phyloP scores from a whole-genome alignment of 92 coral and sea anemone species.

The Epizoanthus fatuus region DNA sequence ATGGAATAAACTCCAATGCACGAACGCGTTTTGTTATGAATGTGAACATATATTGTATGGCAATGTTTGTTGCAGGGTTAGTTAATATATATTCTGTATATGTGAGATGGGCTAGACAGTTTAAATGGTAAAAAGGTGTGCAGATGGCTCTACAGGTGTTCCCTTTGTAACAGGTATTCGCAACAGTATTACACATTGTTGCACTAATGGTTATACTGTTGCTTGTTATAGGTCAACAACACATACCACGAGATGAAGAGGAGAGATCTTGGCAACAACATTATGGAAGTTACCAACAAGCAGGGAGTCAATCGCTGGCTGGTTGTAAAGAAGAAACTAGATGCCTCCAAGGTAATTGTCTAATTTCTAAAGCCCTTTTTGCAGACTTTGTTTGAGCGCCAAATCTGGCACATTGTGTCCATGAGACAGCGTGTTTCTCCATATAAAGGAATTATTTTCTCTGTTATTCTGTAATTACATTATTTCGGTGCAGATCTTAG shows the following conservation, averaged over 20 bases:
- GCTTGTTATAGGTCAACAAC: conserved; percentile 55
- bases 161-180: too few species aligned
- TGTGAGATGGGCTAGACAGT: neutral
- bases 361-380: neutral
- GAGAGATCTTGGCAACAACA: conserved; percentile 77
- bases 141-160: too few species aligned
- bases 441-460: neutral
- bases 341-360: conserved; percentile 75
- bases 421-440: too few species aligned
- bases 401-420: too few species aligned
- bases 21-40: too few species aligned
- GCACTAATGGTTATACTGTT: neutral
- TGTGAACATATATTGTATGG: too few species aligned
- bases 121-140: too few species aligned
- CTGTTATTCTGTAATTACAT: too few species aligned
- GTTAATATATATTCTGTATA: too few species aligned
- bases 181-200: neutral
- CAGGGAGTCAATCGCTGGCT: conserved; percentile 89
- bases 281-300: conserved; percentile 80
- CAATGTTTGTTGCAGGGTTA: too few species aligned
- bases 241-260: conserved; percentile 77
- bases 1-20: too few species aligned
- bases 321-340: conserved; percentile 84
- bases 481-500: too few species aligned
- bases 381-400: neutral